These are phyloP conservation scores for Centruroides sculpturatus DNA, from an alignment of 1,140 invertebrate genomes.

Conservation along the genomic window DNA sequence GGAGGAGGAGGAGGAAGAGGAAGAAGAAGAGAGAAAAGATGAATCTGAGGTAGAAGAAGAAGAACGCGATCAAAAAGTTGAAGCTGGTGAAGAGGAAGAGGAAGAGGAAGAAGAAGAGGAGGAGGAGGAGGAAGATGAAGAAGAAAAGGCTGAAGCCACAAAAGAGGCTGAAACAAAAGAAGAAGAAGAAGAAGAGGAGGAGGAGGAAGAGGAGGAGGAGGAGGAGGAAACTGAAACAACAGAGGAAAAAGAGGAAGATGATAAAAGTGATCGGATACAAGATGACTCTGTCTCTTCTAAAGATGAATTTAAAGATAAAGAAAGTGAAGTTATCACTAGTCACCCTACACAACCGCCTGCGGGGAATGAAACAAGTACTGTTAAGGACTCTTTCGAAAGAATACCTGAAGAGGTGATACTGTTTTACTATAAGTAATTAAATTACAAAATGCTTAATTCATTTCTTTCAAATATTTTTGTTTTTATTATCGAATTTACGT, in stretches of 20 bases:
- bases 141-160: conserved; percentile 1
- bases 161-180: background rate
- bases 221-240: background rate
- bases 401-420: background rate
- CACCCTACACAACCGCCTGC: too few species aligned
- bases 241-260: background rate
- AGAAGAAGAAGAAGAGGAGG: conserved; percentile 2
- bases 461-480: background rate
- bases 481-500: background rate
- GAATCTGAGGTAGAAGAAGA: too few species aligned
- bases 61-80: background rate
- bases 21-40: background rate
- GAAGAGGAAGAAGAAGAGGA: conserved; percentile 15
- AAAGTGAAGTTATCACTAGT: background rate
- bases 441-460: background rate
- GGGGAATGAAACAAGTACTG: background rate
- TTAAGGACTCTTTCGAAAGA: background rate
- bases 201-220: background rate
- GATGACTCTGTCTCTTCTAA: background rate
- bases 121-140: background rate
- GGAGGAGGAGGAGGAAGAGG: conserved; percentile 21
- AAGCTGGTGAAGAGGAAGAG: conserved; percentile 11
- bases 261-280: background rate
- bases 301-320: background rate
- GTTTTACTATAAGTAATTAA: background rate